Percentiles rank a stretch among this genome's conserved stretches.
Evolutionary conservation across 2,888 invertebrate genomes (phyloP).

Genomic region (Hirtodrosophila alboralis): DNA sequence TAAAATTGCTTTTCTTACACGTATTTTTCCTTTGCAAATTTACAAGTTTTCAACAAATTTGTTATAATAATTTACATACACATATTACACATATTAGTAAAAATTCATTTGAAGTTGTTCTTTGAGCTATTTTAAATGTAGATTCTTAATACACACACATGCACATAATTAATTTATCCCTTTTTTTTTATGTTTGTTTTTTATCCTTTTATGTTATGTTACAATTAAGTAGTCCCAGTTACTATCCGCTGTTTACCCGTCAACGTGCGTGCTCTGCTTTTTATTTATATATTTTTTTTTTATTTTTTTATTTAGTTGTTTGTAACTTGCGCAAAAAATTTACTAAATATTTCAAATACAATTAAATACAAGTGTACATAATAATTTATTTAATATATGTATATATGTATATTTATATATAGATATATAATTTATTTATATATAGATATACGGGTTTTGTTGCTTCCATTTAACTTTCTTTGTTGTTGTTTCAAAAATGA

Average conservation of each 20-base stretch:
- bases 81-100: constrained; percentile 60
- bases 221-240: constrained; percentile 70
- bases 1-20: constrained; percentile 84
- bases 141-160: constrained; percentile 45
- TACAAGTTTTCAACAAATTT: constrained; percentile 77
- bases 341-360: constrained; percentile 81
- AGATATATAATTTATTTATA: constrained; percentile 55
- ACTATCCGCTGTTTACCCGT: constrained; percentile 65
- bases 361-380: constrained; percentile 80
- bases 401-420: constrained; percentile 70
- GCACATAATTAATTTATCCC: constrained; percentile 68
- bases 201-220: too few relatives aligned
- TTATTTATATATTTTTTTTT: constrained; percentile 19
- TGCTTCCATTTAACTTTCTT: constrained; percentile 41
- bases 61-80: constrained; percentile 65
- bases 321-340: constrained; percentile 80
- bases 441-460: constrained; percentile 70
- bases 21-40: constrained; percentile 83
- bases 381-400: constrained; percentile 74
- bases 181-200: constrained; percentile 26
- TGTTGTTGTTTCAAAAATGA: constrained; percentile 80
- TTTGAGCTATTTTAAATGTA: constrained; percentile 68
- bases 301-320: constrained; percentile 42
- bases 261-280: constrained; percentile 30
- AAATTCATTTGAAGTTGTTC: constrained; percentile 65